Evolutionary conservation across 2,888 invertebrate species (phyloP), one percentile per base, ranked within the genome.

Genomic region (Portevinia maculata): DNA sequence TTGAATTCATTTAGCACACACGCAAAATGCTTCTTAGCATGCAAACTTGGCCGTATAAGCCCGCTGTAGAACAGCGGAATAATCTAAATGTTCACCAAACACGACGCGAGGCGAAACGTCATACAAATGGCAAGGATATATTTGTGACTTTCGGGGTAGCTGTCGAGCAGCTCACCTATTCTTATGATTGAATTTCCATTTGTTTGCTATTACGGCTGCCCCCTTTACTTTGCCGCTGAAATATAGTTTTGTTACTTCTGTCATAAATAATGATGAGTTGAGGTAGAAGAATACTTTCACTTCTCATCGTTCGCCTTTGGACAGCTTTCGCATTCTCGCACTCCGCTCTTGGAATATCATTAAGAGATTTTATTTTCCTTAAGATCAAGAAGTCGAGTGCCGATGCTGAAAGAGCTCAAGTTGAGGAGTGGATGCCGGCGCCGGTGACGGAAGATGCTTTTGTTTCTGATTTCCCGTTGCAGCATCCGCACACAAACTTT

Each of bases 1-100:
- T 87, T 88, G 87, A 87, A 88, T 86, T 86, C 86, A 88, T 83
- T 83, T 83, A 78, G 83, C 67, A 67, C 52, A 67, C 83, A 83
- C 83, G 83, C 78, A 78, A 83, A 83, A 83, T 67, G 41, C 71
- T 69, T 78, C 73, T 78, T 78, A 73, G 71, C 83, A 83, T 73
- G 67, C 83, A 62, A 83, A 15, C 67, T 13, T 30, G 48, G 52
- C 37, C 55, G 15, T n/a, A 55, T n/a, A 50, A 70, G 69, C 41
- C 46, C 24, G 59, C 44, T 59, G 21, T 46, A 37, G 34, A 60
- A 52, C 34, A 60, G 53, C 30, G 30, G 62, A 70, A 62, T 65
- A 79, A 67, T 73, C 65, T 52, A 53, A 75, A 81, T 71, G 81
- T 48, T 75, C 70, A 39, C 59, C 65, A 60, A 81, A 81, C 60